Base-by-base conservation (phyloP, 2,113 vertebrate species). In the Rousettus leschenaultii region DNA sequence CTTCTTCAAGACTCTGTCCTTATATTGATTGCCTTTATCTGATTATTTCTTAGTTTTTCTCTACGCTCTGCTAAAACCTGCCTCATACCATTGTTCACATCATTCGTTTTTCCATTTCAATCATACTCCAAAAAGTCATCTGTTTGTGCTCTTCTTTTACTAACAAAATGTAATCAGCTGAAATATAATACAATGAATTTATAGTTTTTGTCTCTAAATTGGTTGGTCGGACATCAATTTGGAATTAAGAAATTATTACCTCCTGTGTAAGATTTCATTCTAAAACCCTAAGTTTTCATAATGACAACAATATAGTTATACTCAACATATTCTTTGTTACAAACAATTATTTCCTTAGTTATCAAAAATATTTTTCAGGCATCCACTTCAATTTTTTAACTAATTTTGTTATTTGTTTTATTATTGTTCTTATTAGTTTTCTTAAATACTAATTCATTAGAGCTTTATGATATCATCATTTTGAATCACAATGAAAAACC, bases 181-280 rank as follows among this genome's bases (percentile, higher is more conserved):
- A 94, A 77, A 78, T 82, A 61, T 22, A 86, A 83, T 61, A 43
- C 53, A 85, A 75, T 53, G 93, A 14, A 57, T 19, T 95, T 95
- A 63, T n/a, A 79, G 12, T 85, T 90, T 96, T 89, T 82, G 26
- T 61, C 33, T 94, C 38, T 83, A 86, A 92, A 77, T 93, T 95
- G 59, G 16, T 86, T 94, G 24, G 6, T 38, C 80, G 28, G 43
- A 92, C 43, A 92, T 59, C 48, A 95, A 40, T 21, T 92, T 95
- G 38, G 66, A 87, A 10, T 45, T 89, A 85, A 66, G 59, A 55
- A 94, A 89, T 87, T 61, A 84, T 92, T 96, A 83, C 43, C 18
- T 89, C 96, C 74, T 55, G 11, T 83, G 21, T 79, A 90, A 78
- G 22, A 84, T 38, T 85, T 95, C n/a, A 79, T 87, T 83, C 35